Conservation (phyloP, 2,797 vertebrate species). For the Eulemur rubriventer region DNA sequence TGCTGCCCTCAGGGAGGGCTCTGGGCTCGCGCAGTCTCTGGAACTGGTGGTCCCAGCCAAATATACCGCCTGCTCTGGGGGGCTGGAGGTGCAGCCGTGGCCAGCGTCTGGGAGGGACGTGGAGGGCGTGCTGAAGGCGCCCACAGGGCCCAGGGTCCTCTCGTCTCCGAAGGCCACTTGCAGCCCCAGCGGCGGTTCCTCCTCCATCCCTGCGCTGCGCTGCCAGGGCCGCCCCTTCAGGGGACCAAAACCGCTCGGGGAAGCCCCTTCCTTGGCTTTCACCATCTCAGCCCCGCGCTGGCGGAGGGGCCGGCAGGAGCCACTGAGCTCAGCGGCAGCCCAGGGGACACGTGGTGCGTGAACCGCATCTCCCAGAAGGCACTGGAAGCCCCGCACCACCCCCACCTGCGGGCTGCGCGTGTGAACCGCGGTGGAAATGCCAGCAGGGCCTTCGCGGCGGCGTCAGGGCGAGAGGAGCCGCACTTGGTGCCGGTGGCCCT, state of each 20-base stretch:
- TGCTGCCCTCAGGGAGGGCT: rapidly evolving
- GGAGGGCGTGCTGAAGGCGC: not conserved
- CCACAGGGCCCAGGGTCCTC: rapidly evolving
- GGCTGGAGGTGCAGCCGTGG: not conserved
- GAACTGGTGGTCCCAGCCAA: rapidly evolving
- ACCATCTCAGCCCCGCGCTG: rapidly evolving
- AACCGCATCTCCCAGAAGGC: too few relatives aligned
- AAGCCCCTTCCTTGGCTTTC: rapidly evolving
- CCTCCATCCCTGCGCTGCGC: rapidly evolving
- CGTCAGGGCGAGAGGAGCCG: too few relatives aligned
- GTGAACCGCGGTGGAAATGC: too few relatives aligned
- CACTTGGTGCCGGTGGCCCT: too few relatives aligned
- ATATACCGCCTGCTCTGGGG: not conserved
- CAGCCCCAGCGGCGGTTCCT: not conserved
- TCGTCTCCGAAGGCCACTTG: rapidly evolving
- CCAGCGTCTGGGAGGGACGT: rapidly evolving
- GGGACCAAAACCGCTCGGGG: not conserved
- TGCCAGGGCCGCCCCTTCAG: not conserved
- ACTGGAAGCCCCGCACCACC: too few relatives aligned
- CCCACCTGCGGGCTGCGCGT: too few relatives aligned
- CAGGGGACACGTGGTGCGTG: rapidly evolving
- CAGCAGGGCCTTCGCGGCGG: too few relatives aligned
- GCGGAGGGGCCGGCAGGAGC: rapidly evolving
- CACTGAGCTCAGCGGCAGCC: rapidly evolving
- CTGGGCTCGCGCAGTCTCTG: rapidly evolving